Base-by-base conservation (phyloP, 2,797 vertebrate species). In the Stomatorhinus walkeri region DNA sequence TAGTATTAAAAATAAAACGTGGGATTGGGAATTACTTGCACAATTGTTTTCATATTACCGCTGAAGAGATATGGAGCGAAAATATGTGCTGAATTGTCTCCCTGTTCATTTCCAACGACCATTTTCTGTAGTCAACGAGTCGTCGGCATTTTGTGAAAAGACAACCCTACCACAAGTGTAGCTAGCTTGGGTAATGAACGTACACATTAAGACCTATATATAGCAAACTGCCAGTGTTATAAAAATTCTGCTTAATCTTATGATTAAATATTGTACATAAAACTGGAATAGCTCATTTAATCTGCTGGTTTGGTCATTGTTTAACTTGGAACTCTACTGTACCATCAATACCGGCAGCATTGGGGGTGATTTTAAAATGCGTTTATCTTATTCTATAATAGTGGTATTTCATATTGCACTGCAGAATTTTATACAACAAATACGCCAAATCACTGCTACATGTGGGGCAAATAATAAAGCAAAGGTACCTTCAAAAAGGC, bases 131-230 rank as follows among this genome's bases (percentile, higher is more conserved):
- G 22, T 48, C 51, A 51, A 48, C 46, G 51, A 56, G 48, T 51
- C 84, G 51, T 86, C 84, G 48, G 48, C 48, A 51, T 51, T 86
- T 86, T 81, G 76, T 81, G 76, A 19, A 79, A 43, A 81, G 40
- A 81, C 9, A 22, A 16, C 7, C 16, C 76, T 46, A 46, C 3
- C 76, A 46, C 40, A 81, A 81, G 40, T 81, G 76, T 81, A 46
- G 76, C 36, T 46, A 46, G 40, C 40, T 10, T 10, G 76, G 76
- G 19, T 32, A 81, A 46, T 81, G 40, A 81, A 81, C 5, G 32
- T 43, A 9, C 32, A 43, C 28, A 81, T 76, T 14, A 46, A 81
- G 8, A 81, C 19, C 16, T n/a, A 81, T 46, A 46, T 46, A 10
- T 81, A 81, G 40, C 76, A 46, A n/a, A 81, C 40, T 46, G 40